These are phyloP conservation scores for Enteromius trimaculatus DNA, from an alignment of 2,797 vertebrate species.

Conservation along the genomic window DNA sequence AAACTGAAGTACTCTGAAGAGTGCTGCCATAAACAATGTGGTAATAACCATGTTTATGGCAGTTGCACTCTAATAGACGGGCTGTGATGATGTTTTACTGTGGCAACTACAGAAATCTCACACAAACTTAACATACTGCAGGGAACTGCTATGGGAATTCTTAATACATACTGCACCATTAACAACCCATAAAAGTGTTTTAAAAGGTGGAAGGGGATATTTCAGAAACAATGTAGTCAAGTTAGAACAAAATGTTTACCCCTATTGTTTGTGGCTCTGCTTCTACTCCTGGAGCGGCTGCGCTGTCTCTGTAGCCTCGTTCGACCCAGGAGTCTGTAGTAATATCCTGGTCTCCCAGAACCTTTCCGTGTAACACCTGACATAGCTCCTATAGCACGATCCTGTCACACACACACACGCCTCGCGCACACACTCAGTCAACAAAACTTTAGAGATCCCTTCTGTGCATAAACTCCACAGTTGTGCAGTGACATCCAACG, in stretches of 20 bases:
- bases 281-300: conserved; percentile 94
- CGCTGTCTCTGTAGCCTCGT: conserved; percentile 95
- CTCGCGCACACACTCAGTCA: conserved; percentile 22
- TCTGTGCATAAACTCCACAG: conserved; percentile 5
- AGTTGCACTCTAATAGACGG: conserved; percentile 7
- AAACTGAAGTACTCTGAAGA: neutral
- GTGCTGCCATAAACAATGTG: conserved; percentile 5
- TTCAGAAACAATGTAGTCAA: conserved; percentile 3
- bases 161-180: neutral
- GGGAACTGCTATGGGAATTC: neutral
- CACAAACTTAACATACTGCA: conserved; percentile 17
- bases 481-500: conserved; percentile 19
- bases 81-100: conserved; percentile 11
- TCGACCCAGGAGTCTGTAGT: conserved; percentile 95
- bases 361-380: conserved; percentile 91
- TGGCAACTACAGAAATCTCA: neutral
- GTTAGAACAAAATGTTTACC: conserved; percentile 74
- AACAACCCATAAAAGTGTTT: neutral
- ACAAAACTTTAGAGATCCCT: conserved; percentile 8
- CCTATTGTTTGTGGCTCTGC: conserved; percentile 83
- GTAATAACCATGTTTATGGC: conserved; percentile 33
- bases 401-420: conserved; percentile 18
- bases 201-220: neutral
- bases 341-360: conserved; percentile 93
- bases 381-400: conserved; percentile 74